Evolutionary conservation across 1,140 invertebrate genomes (phyloP).

Genomic region (Parasteatoda tepidariorum): DNA sequence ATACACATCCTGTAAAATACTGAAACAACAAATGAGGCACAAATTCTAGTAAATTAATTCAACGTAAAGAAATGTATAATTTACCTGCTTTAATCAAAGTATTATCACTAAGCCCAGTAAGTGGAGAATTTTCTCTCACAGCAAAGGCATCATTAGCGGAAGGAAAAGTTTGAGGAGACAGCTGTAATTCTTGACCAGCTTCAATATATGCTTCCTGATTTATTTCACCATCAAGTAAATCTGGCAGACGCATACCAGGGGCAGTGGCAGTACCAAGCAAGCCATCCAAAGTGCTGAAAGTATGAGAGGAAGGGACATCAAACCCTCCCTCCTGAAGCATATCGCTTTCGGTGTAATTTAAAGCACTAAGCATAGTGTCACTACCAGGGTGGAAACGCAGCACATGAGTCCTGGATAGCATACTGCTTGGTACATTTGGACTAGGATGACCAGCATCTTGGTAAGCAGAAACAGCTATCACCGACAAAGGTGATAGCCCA

Average conservation of each 20-base stretch:
- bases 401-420: constrained; percentile 57
- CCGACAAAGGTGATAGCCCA: constrained; percentile 65
- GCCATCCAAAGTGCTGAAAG: constrained; percentile 67
- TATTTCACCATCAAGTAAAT: constrained; percentile 79
- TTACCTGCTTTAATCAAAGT: constrained; percentile 23
- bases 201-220: constrained; percentile 72
- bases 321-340: constrained; percentile 68
- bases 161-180: constrained; percentile 78
- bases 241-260: constrained; percentile 69
- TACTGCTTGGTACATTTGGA: constrained; percentile 62
- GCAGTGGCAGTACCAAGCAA: constrained; percentile 65
- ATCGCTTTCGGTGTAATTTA: constrained; percentile 68
- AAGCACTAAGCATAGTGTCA: constrained; percentile 70
- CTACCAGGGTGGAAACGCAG: constrained; percentile 61
- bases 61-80: background rate
- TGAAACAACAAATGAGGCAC: background rate
- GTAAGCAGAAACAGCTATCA: constrained; percentile 65
- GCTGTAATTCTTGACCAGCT: constrained; percentile 70
- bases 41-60: background rate
- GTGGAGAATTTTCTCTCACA: constrained; percentile 47
- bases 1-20: background rate
- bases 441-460: constrained; percentile 66
- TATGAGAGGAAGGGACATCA: constrained; percentile 65
- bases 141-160: constrained; percentile 77
- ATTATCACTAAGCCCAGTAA: constrained; percentile 31